phyloP scores from a whole-genome alignment of 2,797 vertebrate genomes.

The Lagorchestes hirsutus region DNA sequence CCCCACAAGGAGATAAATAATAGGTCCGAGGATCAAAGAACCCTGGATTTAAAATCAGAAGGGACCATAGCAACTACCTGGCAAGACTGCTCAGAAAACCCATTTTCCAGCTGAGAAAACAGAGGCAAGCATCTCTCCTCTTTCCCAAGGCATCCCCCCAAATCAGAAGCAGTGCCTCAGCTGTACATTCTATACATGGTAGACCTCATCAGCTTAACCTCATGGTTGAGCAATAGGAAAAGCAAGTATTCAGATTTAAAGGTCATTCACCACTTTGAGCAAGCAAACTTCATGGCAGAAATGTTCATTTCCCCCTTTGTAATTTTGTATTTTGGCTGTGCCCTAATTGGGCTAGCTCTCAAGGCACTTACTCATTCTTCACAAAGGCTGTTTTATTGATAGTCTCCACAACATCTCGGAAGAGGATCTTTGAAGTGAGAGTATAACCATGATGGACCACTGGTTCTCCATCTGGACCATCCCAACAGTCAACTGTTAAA shows the following conservation, averaged over 20 bases:
- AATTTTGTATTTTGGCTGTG: fast-evolving
- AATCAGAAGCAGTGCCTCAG: neutral
- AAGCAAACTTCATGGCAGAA: neutral
- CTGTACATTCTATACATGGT: neutral
- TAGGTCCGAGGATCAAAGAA: neutral
- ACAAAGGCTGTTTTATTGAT: conserved; percentile 97
- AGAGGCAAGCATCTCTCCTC: neutral
- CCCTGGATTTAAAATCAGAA: neutral
- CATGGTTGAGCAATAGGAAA: neutral
- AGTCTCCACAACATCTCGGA: conserved; percentile 95
- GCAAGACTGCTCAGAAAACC: neutral
- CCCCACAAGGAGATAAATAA: neutral
- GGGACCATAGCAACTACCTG: neutral
- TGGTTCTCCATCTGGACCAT: conserved; percentile 96
- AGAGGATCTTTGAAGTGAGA: conserved; percentile 97
- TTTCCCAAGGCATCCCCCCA: neutral
- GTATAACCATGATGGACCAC: conserved; percentile 99
- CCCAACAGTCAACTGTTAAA: conserved; percentile 97
- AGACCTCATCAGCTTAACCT: conserved; percentile 30
- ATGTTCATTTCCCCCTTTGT: fast-evolving
- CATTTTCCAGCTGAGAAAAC: neutral
- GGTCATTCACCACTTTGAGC: conserved; percentile 18
- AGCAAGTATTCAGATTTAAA: conserved; percentile 49
- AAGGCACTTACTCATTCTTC: conserved; percentile 94
- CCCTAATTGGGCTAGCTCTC: fast-evolving